A percentile compares a stretch with the other conserved stretches of the same genome.
Conservation (phyloP, 1,140 invertebrate genomes). For the Tetranychus urticae region DNA sequence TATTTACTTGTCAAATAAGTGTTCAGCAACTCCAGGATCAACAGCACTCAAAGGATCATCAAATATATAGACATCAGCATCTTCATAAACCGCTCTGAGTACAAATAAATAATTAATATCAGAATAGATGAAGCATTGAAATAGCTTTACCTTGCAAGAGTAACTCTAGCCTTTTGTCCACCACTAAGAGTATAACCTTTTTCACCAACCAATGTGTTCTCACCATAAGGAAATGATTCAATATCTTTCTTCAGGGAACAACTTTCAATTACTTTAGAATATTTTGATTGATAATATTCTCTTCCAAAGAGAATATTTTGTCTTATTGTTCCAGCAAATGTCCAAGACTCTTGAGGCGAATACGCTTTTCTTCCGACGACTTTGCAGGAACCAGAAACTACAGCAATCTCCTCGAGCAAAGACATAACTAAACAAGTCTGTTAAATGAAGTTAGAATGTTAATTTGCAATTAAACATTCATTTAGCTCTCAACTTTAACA, state of each 20-base stretch:
- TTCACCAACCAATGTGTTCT: constrained; percentile 41
- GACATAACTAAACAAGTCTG: constrained; percentile 49
- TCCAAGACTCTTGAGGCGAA: constrained; percentile 64
- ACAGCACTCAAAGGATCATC: constrained; percentile 26
- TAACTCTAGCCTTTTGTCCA: constrained; percentile 51
- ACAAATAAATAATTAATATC: neutral
- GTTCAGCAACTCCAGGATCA: constrained; percentile 23
- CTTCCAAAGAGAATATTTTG: constrained; percentile 70
- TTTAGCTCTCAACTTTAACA: constrained; percentile 25
- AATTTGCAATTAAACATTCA: too few species aligned
- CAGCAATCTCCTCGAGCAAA: constrained; percentile 26
- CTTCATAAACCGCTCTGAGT: constrained; percentile 22
- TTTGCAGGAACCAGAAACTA: neutral
- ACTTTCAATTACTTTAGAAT: constrained; percentile 31
- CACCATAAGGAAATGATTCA: constrained; percentile 25
- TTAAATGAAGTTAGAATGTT: constrained; percentile 36
- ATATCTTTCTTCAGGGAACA: constrained; percentile 18
- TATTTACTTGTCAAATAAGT: constrained; percentile 29
- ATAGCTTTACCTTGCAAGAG: constrained; percentile 29
- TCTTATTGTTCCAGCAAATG: constrained; percentile 30
- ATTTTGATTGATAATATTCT: constrained; percentile 38
- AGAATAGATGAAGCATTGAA: neutral
- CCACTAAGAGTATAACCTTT: constrained; percentile 45
- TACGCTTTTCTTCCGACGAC: constrained; percentile 30
- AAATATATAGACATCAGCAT: constrained; percentile 25